A percentile compares a stretch with the other conserved stretches of the same genome.
Evolutionary conservation across 2,797 vertebrate genomes (phyloP).

Genomic region (Antrozous pallidus): DNA sequence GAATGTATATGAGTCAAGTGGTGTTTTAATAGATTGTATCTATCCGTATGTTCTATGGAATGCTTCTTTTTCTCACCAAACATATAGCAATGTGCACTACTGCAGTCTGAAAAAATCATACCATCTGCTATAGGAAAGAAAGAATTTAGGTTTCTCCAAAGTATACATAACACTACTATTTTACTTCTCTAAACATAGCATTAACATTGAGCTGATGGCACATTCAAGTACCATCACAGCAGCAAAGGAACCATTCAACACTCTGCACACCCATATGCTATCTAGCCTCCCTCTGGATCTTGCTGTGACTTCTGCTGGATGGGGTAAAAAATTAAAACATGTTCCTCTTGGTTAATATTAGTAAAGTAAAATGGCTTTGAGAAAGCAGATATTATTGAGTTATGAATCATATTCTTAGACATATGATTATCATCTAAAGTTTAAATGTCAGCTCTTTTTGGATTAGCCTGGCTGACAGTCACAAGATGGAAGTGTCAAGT

Average conservation of each 20-base stretch:
- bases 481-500: not conserved
- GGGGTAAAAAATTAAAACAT: slow-evolving; percentile 42
- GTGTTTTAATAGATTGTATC: not conserved
- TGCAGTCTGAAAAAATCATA: not conserved
- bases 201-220: slow-evolving; percentile 17
- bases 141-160: not conserved
- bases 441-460: slow-evolving; percentile 2
- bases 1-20: not conserved
- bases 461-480: not conserved
- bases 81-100: not conserved
- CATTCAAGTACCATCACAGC: not conserved
- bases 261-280: not conserved
- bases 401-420: slow-evolving; percentile 17
- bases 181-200: slow-evolving; percentile 5
- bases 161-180: not conserved
- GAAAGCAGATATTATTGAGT: not conserved
- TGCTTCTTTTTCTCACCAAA: not conserved
- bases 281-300: not conserved
- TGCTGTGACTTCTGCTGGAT: not conserved
- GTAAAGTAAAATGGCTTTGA: slow-evolving; percentile 1
- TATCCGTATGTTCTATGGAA: not conserved
- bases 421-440: slow-evolving; percentile 24
- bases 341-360: slow-evolving; percentile 20
- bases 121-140: not conserved
- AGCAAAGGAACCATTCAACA: slow-evolving; percentile 16